These are phyloP conservation scores for Hetaerina titia DNA, from an alignment of 2,888 invertebrate species.

Conservation along the genomic window DNA sequence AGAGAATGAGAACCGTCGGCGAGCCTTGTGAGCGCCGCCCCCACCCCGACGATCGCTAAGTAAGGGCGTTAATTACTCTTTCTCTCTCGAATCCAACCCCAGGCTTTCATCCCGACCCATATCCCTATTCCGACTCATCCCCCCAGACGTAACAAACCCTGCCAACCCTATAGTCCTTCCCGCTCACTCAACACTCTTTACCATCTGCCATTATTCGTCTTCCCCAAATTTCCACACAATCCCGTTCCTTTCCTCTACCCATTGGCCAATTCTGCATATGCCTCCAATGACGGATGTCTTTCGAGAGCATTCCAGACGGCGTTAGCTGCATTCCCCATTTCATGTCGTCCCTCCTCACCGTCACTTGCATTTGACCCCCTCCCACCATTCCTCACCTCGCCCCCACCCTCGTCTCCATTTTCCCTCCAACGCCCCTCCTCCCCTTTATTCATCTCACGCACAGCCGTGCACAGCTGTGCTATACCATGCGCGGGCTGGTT, in stretches of 20 bases:
- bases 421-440: neutral
- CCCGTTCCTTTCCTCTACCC: neutral
- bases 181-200: too few relatives aligned
- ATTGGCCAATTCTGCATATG: neutral
- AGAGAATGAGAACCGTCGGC: conserved; percentile 4
- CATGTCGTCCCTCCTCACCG: too few relatives aligned
- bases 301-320: neutral
- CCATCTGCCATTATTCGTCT: too few relatives aligned
- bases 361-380: neutral
- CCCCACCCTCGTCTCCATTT: neutral
- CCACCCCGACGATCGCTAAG: neutral
- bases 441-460: neutral
- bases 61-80: conserved; percentile 40
- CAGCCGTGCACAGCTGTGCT: conserved; percentile 28
- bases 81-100: conserved; percentile 40
- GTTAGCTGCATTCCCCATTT: neutral
- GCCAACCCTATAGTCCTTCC: neutral
- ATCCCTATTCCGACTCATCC: neutral
- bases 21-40: neutral
- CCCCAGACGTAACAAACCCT: neutral
- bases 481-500: neutral
- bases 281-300: neutral
- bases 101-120: neutral
- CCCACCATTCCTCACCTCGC: neutral
- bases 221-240: neutral